Evolutionary conservation across 2,888 invertebrate species (phyloP).

Genomic region (Eupithecia subumbrata): DNA sequence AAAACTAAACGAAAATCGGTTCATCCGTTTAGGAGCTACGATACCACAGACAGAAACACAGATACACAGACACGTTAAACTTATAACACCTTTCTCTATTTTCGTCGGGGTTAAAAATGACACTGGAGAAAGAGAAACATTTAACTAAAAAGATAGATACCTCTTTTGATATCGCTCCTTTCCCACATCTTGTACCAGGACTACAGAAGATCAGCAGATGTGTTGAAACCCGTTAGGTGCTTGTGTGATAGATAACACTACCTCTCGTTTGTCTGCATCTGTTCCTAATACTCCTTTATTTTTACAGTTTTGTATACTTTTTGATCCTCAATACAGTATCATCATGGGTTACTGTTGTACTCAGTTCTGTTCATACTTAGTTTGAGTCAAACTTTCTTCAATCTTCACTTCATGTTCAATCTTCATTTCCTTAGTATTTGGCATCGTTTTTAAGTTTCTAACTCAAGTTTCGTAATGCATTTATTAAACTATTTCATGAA

Average conservation of each 20-base stretch:
- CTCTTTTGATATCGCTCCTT: neutral
- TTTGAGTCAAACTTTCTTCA: neutral
- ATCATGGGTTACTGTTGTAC: neutral
- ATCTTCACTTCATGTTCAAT: neutral
- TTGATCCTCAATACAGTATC: neutral
- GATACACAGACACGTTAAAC: no score
- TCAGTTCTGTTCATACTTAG: neutral
- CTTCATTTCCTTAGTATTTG: no score
- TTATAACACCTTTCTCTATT: no score
- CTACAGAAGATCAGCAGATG: slow-evolving; percentile 61
- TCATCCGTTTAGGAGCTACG: no score
- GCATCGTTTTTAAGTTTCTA: neutral
- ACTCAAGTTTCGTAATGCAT: neutral
- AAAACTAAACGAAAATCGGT: no score
- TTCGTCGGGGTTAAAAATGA: no score
- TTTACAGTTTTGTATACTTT: slow-evolving; percentile 21
- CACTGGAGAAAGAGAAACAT: neutral
- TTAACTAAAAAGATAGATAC: neutral
- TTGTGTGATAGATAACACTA: slow-evolving; percentile 60
- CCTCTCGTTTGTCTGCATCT: slow-evolving; percentile 49
- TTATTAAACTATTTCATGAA: neutral
- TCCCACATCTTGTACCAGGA: slow-evolving; percentile 35
- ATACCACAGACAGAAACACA: no score
- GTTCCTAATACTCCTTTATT: slow-evolving; percentile 37
- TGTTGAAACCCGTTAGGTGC: slow-evolving; percentile 65